Conservation (phyloP, 2,113 vertebrate species). For the Nerophis ophidion region DNA sequence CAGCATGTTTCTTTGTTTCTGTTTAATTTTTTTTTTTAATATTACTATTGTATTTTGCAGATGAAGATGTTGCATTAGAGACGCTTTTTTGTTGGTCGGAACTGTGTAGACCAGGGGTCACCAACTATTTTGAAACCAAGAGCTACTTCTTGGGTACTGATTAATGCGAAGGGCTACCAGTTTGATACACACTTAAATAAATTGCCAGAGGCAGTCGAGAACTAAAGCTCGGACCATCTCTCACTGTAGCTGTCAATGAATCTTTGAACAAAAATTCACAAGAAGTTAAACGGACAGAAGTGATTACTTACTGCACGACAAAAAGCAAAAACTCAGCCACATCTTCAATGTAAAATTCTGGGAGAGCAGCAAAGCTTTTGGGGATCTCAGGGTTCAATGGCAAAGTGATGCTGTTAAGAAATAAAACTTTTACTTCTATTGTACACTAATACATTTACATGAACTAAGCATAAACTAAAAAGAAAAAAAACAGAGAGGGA, state of each 20-base stretch:
- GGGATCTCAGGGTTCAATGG: constrained; percentile 92
- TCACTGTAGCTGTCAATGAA: background rate
- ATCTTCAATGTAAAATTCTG: constrained; percentile 98
- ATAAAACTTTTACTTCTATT: background rate
- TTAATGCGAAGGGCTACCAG: no score
- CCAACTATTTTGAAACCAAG: no score
- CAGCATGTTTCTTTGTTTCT: no score
- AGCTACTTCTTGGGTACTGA: no score
- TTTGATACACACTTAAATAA: no score
- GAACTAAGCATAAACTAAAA: constrained; percentile 4
- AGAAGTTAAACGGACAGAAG: background rate
- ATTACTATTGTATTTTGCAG: no score
- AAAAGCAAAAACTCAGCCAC: constrained; percentile 99
- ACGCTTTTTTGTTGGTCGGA: no score
- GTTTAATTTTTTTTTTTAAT: no score
- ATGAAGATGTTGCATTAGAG: no score
- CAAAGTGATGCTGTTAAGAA: constrained; percentile 77
- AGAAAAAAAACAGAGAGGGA: background rate
- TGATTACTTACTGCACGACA: constrained; percentile 93
- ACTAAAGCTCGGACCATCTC: background rate
- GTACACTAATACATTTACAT: background rate
- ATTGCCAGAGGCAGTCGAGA: no score
- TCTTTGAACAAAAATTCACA: background rate
- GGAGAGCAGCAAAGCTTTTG: constrained; percentile 94
- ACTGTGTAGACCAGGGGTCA: no score